A percentile compares a stretch with the other conserved stretches of the same genome.
Conservation (phyloP, 1,140 invertebrate genomes). For the Drosophila teissieri region DNA sequence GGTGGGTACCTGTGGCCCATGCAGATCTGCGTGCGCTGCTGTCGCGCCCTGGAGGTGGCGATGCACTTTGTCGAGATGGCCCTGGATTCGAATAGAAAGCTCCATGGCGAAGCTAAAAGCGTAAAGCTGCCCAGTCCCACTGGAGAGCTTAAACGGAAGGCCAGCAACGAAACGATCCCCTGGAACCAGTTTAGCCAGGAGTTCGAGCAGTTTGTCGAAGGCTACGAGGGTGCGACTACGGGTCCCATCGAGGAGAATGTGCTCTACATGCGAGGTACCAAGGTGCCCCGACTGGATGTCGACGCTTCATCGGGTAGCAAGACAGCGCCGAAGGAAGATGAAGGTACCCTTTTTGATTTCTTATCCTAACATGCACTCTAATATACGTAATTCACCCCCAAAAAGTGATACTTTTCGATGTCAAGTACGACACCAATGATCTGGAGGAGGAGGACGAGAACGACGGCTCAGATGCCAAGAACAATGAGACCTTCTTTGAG, state of each 20-base stretch:
- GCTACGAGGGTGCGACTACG: conserved; percentile 50
- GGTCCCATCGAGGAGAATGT: conserved; percentile 73
- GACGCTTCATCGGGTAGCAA: conserved; percentile 19
- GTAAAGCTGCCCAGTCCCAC: conserved; percentile 44
- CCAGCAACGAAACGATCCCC: conserved; percentile 57
- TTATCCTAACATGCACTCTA: neutral
- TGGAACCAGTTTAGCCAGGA: conserved; percentile 77
- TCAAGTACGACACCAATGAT: conserved; percentile 72
- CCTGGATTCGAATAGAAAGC: conserved; percentile 61
- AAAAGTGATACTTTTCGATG: conserved; percentile 69
- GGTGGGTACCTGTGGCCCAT: conserved; percentile 68
- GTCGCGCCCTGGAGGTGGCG: conserved; percentile 69
- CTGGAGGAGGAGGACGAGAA: conserved; percentile 72
- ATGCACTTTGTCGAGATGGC: conserved; percentile 75
- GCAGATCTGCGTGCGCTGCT: conserved; percentile 74
- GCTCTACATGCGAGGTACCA: conserved; percentile 69
- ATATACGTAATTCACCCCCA: neutral
- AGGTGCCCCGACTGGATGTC: conserved; percentile 59
- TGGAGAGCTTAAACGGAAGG: conserved; percentile 66
- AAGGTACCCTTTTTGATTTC: conserved; percentile 12
- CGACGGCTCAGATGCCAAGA: conserved; percentile 73
- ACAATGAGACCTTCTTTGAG: conserved; percentile 74
- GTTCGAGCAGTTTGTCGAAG: conserved; percentile 69
- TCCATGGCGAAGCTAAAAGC: conserved; percentile 53
- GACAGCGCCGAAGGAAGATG: conserved; percentile 63